Evolutionary conservation across 2,888 invertebrate species (phyloP), one percentile per base, ranked within the genome.

Genomic region (Silvanus unidentatus): DNA sequence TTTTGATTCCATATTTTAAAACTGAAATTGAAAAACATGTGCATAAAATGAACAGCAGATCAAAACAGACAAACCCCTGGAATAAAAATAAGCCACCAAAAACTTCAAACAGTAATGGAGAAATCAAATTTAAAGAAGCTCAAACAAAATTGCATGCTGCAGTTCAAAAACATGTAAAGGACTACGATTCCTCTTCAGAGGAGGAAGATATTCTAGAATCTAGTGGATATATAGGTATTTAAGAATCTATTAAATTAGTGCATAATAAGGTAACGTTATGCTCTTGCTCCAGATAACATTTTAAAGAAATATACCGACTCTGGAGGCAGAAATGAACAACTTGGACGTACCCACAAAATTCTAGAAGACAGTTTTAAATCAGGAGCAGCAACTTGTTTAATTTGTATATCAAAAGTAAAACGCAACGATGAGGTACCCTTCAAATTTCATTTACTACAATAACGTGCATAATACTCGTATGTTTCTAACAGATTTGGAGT

Each of bases 401-500:
- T 96, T 62, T 95, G 95, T 62, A 93, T 95, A 64, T 90, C 86
- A 2, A 84, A 86, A 32, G 81, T 95, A 10, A 90, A 87, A 68
- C 79, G 88, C 55, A 77, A 76, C 42, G 87, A 94, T 63, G 72
- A 87, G n/a, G n/a, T n/a, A n/a, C n/a, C n/a, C n/a, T 35, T 84
- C 82, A 69, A 62, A 34, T 43, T 2, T 2, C 15, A 42, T 34
- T 10, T 15, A 5, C 12, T 40, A 35, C 44, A 16, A 16, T 36
- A 30, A 34, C 42, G 3, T 27, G n/a, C 9, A 11, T 28, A n/a
- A 40, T 44, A 11, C 22, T 27, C 16, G 29, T n/a, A n/a, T n/a
- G n/a, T n/a, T n/a, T n/a, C n/a, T n/a, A n/a, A n/a, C n/a, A n/a
- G 12, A 86, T 95, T 49, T 96, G 96, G 96, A 87, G 81, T 34